Evolutionary conservation across 2,888 invertebrate genomes (phyloP), one percentile per base, ranked within the genome.

Genomic region (Hoplodrina blanda): DNA sequence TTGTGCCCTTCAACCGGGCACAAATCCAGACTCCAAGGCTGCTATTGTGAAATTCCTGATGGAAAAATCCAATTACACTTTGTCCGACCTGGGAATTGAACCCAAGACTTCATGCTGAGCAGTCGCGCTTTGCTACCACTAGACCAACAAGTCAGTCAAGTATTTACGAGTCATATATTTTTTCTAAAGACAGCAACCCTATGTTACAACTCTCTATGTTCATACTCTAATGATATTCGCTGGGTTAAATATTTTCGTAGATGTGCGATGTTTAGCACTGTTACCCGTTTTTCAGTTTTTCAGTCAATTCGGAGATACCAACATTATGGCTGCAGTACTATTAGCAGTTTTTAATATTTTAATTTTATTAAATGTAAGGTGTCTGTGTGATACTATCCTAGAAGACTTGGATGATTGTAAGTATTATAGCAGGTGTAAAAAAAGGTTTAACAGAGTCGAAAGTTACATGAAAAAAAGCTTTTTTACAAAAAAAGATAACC

Each of bases 361-460:
- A 10, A 5, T 70, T 1, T 44, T 66, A 10, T 46, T 75, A 41
- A 62, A 64, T 15, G 11, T n/a, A 15, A 7, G 15, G 7, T 25
- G 10, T 10, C 17, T 41, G 4, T 60, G 74, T 57, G 61, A 41
- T 20, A 11, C 6, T 53, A 66, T 63, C 30, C 13, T 63, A 7
- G 75, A 69, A 44, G 69, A 79, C 2, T 19, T 70, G 25, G 75
- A 75, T 1, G 73, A 78, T 46, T 78, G 78, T 78, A 61, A 79
- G 78, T 73, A 5, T 44, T 49, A 46, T 7, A 44, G n/a, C 1
- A 25, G 1, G 25, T 1, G 1, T 25, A 2, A 25, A 25, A 25
- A 25, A 25, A 25, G 25, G 25, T 25, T 25, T 25, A n/a, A n/a
- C n/a, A n/a, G n/a, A n/a, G n/a, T n/a, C n/a, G n/a, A n/a, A n/a